Evolutionary conservation across 2,113 vertebrate species (phyloP), one percentile per base, ranked within the genome.

Genomic region (Mesocricetus auratus): DNA sequence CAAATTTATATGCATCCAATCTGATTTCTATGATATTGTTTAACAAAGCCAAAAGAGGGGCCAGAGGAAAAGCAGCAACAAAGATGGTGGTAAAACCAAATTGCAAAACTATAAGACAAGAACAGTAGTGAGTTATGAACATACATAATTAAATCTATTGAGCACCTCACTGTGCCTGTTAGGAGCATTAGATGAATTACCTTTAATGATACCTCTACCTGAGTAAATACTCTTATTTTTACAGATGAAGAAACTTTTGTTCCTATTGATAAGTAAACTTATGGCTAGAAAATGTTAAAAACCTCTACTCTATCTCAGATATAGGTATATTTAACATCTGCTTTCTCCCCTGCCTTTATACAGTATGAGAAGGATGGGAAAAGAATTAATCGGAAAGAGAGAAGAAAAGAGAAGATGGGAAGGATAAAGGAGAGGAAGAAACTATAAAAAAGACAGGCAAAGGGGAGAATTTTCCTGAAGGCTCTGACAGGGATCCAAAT

Each of bases 41-140:
- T 50, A 99, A 99, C 95, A 99, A 97, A 22, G 99, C 99, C 90
- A 99, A 98, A 29, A 99, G 99, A 64, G 99, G 99, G 42, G 99
- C 99, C 98, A 99, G 97, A 0, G 99, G 99, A 97, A 99, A 99
- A 9, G 99, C 99, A 1, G 99, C 99, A 66, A 99, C 99, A 26
- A 99, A 99, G 98, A 99, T 99, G 93, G 99, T 99, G 94, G 99
- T 99, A 93, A 99, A 99, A 95, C 99, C 99, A 98, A 99, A 99
- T 98, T 99, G 99, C 68, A 99, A 98, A 98, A 99, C 99, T 99
- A 97, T 85, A 98, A 68, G 96, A 90, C 64, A 95, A 62, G 77
- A 79, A 39, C 8, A 39, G 69, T 12, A 82, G 39, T 42, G 47
- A 92, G 71, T 86, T 19, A 88, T 3, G 2, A 15, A 62, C 3